Percentiles rank a stretch among this genome's conserved stretches.
Evolutionary conservation across 2,113 vertebrate genomes (phyloP).

Genomic region (Embiotoca jacksoni): DNA sequence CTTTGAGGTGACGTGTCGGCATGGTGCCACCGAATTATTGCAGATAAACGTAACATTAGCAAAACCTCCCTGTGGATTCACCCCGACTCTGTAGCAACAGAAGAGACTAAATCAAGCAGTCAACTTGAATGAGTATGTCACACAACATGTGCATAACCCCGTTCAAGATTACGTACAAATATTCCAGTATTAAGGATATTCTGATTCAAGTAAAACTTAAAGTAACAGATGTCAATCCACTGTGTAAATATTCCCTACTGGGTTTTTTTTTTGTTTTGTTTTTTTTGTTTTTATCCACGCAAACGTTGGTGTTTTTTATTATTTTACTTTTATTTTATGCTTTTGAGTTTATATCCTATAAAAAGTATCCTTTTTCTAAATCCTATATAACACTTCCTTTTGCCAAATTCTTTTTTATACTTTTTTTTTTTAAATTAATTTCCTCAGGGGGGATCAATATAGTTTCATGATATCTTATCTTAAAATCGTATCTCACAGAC

Average conservation of each 20-base stretch:
- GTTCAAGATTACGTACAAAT: not conserved
- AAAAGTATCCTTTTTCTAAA: slow-evolving; percentile 1
- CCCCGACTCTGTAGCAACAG: too few relatives aligned
- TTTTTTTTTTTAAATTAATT: slow-evolving; percentile 7
- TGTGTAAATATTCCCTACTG: slow-evolving; percentile 14
- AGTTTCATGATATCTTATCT: slow-evolving; percentile 43
- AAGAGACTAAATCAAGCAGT: too few relatives aligned
- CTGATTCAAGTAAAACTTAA: not conserved
- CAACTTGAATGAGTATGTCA: too few relatives aligned
- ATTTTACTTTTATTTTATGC: not conserved
- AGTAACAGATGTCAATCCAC: slow-evolving; percentile 10
- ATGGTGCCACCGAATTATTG: slow-evolving; percentile 27
- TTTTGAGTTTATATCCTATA: slow-evolving; percentile 10
- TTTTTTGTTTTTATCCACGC: not conserved
- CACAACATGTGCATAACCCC: too few relatives aligned
- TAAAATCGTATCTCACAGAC: slow-evolving; percentile 48
- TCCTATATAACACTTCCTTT: not conserved
- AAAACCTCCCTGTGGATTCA: too few relatives aligned
- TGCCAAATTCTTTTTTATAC: not conserved
- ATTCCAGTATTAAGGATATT: not conserved
- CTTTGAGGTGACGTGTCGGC: slow-evolving; percentile 54
- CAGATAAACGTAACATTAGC: slow-evolving; percentile 14
- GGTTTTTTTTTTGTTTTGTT: slow-evolving; percentile 17
- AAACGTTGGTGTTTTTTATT: not conserved
- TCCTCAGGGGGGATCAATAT: slow-evolving; percentile 25